Evolutionary conservation across 2,888 invertebrate genomes (phyloP), one percentile per base, ranked within the genome.

Genomic region (Rhaphigaster nebulosa): DNA sequence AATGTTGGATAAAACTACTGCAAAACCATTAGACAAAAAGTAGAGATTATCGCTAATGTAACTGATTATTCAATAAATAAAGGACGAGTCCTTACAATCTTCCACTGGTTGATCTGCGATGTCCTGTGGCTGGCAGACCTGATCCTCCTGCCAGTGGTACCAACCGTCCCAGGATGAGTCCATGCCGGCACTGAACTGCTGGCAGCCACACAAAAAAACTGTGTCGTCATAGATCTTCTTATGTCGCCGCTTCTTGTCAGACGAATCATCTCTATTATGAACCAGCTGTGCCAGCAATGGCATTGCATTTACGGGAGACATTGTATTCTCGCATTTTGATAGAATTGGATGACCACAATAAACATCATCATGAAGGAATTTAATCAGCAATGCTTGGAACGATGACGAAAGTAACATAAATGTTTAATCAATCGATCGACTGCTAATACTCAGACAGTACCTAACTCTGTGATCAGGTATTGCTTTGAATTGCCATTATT

Each of bases 141-240:
- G 80, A 23, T 84, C 80, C 26, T 84, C 80, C 45, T 38, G 38
- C 41, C 80, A 84, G 41, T 84, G 41, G 80, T 84, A 84, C 80
- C 80, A 84, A 84, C 80, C 80, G 80, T 84, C 80, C 80, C 80
- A 84, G 41, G 80, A 84, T 8, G 45, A 38, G 41, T 38, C 80
- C 80, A 84, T 84, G 26, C 45, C 80, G 80, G 45, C 45, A 84
- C 80, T 84, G 80, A 84, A 26, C 80, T 26, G 41, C 8, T 26
- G 80, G 38, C 45, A 15, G 80, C 80, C 10, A 26, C 45, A 26
- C 20, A 45, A 84, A 84, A 84, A 80, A 84, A 23, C n/a, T 26
- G 45, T 84, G 80, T 45, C 80, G 80, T 84, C 80, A 84, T 45
- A 45, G 10, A 20, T 84, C 41, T 84, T 84, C 80, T 84, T 84